phyloP scores from a whole-genome alignment of 2,797 vertebrate species.

The Tokudaia tokunoshimensis region DNA sequence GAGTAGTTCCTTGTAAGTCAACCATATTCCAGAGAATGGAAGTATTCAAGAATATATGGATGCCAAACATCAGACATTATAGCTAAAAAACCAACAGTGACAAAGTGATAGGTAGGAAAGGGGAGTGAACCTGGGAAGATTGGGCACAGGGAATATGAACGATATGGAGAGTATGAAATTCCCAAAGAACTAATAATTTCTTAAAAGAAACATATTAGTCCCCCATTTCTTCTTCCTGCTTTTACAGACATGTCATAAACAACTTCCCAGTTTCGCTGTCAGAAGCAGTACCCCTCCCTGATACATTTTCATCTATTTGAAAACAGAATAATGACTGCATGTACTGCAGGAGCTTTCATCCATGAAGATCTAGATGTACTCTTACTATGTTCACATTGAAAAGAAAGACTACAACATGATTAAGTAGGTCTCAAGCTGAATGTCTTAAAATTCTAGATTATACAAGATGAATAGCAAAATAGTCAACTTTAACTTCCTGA shows the following conservation, averaged over 20 bases:
- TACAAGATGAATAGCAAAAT: background rate
- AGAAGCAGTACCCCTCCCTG: background rate
- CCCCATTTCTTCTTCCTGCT: background rate
- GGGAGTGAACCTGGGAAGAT: background rate
- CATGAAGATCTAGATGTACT: background rate
- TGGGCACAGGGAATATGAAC: background rate
- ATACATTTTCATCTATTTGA: background rate
- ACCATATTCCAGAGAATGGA: background rate
- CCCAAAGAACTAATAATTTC: background rate
- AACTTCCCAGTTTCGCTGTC: background rate
- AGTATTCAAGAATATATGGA: background rate
- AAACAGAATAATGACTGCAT: background rate
- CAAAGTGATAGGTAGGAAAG: background rate
- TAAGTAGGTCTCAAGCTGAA: conserved; percentile 4
- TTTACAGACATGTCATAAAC: background rate
- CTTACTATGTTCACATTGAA: background rate
- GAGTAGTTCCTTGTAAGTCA: background rate
- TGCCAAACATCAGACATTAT: too few species aligned
- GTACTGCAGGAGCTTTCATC: background rate
- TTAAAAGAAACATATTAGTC: background rate
- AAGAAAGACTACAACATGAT: background rate
- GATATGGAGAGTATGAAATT: background rate
- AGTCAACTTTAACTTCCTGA: background rate
- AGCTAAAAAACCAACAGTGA: background rate
- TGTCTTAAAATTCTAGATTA: conserved; percentile 24